Base-by-base conservation (phyloP, 1,140 invertebrate genomes). In the Brachionus plicatilis region DNA sequence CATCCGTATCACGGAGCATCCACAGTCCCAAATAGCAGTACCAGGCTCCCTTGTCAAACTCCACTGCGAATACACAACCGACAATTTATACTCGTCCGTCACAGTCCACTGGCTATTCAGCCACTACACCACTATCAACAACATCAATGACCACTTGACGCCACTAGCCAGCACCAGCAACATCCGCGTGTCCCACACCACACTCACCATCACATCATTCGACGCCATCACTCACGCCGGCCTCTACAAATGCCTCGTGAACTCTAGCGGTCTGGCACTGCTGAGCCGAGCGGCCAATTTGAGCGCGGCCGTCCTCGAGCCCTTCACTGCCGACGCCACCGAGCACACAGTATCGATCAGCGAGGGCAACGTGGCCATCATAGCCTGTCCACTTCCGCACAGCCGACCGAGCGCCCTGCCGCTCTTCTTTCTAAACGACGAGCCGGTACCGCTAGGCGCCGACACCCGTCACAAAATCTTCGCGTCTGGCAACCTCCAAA, bases 361-460 rank as follows among this genome's bases (percentile, higher is more conserved):
- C 7, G 80, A 85, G 1, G 92, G 93, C 6, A 94, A 94, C 85
- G 93, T 91, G 2, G 91, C 94, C 0, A 91, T 93, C 0, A 92
- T 94, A 84, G 91, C 92, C 14, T 95, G 94, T 87, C 92, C 92
- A 45, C 91, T 92, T 11, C 93, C 94, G 0, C 86, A 91, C 27
- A 93, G 93, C 0, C 92, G 93, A 53, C 94, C 94, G 8, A 91
- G 92, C 47, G 90, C 92, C 29, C 87, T 90, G 86, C 91, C 79
- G 0, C 24, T 70, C n/a, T 84, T 80, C 27, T 53, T 33, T 60
- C 24, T 85, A 7, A 83, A 85, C 75, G 53, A 53, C 53, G 12
- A 65, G 14, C 14, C 33, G 29, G 3, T 85, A 24, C 60, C 66
- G 2, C 27, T 83, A 0, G 17, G 20, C 8, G 8, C 88, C 89